These are phyloP conservation scores for Tetranychus truncatus DNA, from an alignment of 2,888 invertebrate genomes.

Conservation along the genomic window DNA sequence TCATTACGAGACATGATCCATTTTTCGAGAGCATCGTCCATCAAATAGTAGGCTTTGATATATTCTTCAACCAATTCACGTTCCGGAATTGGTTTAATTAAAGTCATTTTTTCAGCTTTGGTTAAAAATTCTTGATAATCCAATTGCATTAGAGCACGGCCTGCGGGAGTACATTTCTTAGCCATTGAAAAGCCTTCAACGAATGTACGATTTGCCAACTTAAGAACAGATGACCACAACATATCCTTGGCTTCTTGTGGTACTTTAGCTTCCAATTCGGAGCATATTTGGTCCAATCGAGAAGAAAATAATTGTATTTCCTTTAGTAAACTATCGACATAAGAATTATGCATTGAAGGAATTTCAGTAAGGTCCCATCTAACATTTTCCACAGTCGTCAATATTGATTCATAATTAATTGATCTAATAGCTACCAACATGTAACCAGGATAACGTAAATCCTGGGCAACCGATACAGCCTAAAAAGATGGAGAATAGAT, in stretches of 20 bases:
- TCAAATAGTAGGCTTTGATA: conserved; percentile 87
- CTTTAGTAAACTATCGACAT: conserved; percentile 39
- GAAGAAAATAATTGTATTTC: conserved; percentile 11
- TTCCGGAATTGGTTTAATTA: conserved; percentile 52
- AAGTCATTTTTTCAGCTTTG: conserved; percentile 69
- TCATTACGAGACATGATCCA: conserved; percentile 76
- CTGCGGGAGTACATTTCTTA: conserved; percentile 85
- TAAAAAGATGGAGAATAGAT: conserved; percentile 33
- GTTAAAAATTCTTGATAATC: conserved; percentile 86
- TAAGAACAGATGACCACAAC: conserved; percentile 72
- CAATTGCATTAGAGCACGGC: conserved; percentile 87
- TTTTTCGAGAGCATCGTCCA: conserved; percentile 63
- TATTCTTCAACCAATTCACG: conserved; percentile 79
- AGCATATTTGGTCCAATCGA: conserved; percentile 4
- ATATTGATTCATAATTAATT: conserved; percentile 53
- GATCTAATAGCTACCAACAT: conserved; percentile 62
- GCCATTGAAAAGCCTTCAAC: conserved; percentile 83
- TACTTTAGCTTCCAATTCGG: conserved; percentile 42
- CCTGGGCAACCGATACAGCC: conserved; percentile 50
- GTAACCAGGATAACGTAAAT: conserved; percentile 65
- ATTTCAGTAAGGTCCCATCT: conserved; percentile 71
- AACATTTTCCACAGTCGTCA: conserved; percentile 64
- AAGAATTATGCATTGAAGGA: conserved; percentile 76
- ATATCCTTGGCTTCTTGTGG: conserved; percentile 48
- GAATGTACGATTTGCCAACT: conserved; percentile 62